phyloP scores from a whole-genome alignment of 2,113 vertebrate genomes.

The Solea senegalensis region DNA sequence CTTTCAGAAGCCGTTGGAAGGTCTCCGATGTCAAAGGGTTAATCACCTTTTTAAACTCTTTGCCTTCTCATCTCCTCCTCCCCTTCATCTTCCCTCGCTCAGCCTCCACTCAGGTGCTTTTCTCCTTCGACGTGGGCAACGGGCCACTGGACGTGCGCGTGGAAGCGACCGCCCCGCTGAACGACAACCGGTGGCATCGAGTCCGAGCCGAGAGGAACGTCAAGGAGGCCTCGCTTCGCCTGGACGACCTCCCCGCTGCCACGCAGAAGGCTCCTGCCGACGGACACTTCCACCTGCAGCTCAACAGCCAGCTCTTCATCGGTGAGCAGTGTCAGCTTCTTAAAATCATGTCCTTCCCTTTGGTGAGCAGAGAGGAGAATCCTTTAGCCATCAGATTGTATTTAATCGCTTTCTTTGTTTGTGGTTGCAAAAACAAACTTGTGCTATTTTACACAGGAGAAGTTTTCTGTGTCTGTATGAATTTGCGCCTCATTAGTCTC shows the following conservation, averaged over 20 bases:
- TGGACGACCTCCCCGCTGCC: slow-evolving; percentile 84
- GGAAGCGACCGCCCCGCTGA: slow-evolving; percentile 80
- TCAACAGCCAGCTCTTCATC: slow-evolving; percentile 97
- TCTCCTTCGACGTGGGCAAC: slow-evolving; percentile 96
- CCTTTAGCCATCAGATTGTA: background rate
- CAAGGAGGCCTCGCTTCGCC: slow-evolving; percentile 88
- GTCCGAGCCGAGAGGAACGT: slow-evolving; percentile 91
- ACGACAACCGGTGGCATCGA: slow-evolving; percentile 92
- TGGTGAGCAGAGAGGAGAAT: background rate
- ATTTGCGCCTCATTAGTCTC: background rate
- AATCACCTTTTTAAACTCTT: too few species aligned
- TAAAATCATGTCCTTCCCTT: background rate
- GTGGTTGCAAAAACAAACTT: background rate
- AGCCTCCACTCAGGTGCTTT: slow-evolving; percentile 88
- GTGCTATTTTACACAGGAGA: background rate
- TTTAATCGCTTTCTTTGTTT: background rate
- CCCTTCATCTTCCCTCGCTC: background rate
- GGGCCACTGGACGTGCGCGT: slow-evolving; percentile 88
- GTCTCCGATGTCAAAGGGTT: too few species aligned
- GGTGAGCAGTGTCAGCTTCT: slow-evolving; percentile 68
- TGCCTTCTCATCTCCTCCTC: background rate
- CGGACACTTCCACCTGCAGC: slow-evolving; percentile 91
- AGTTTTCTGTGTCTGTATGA: background rate
- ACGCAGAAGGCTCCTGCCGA: slow-evolving; percentile 84
- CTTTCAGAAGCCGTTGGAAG: too few species aligned